Evolutionary conservation across 2,113 vertebrate genomes (phyloP), one percentile per base, ranked within the genome.

Genomic region (Hypomesus transpacificus): DNA sequence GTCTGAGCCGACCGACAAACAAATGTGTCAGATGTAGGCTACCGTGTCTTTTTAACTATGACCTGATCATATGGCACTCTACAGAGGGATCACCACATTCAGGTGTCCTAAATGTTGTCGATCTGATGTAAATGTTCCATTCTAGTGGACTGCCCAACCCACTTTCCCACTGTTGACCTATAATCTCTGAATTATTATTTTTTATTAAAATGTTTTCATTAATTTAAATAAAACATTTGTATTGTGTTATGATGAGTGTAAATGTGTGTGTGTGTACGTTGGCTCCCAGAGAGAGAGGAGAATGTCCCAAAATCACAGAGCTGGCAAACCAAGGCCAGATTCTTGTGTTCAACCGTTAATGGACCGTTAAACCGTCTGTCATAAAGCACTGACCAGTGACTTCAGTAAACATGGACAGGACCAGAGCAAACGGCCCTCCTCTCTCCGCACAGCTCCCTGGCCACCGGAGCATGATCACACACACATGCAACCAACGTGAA

Each of bases 291-390:
- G 87, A 77, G 76, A 89, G 80, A 77, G 69, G 81, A 86, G 83
- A 89, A 89, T 88, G 87, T 91, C 75, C 54, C 56, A 82, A 86
- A 86, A 86, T 89, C 84, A 85, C 74, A 21, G 58, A 21, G 28
- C 73, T 18, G 64, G 80, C 75, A 77, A 81, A 82, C 78, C 76
- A 79, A 84, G 79, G 77, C 81, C 77, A 75, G 70, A 84, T 83
- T 87, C 75, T 80, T 79, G 64, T 82, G 82, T 76, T 83, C 73
- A 78, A 79, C 82, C 82, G 87, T 86, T 88, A 88, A 90, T 88
- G 81, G 73, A 88, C 87, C 86, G 84, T 89, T 89, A 89, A 89
- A 85, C 86, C 69, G 65, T 54, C 79, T 67, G 80, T 85, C 85
- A 84, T 89, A 89, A 91, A 91, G 79, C 80, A 78, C 75, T 31